These are phyloP conservation scores for Xestoiulus laeticollis DNA, from an alignment of 2,888 invertebrate genomes.

Conservation along the genomic window DNA sequence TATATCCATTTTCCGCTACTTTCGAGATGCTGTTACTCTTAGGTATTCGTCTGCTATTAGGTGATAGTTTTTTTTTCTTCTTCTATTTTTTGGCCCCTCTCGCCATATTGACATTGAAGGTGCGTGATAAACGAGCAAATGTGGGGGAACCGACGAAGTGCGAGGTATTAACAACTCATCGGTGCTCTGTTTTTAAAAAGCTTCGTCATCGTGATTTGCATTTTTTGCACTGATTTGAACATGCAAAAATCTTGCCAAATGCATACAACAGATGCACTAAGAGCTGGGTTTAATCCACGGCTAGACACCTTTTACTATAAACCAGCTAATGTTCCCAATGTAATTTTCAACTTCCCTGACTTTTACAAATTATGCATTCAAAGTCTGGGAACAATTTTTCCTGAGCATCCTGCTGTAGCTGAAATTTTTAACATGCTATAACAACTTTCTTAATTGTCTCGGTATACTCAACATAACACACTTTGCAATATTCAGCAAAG, in stretches of 20 bases:
- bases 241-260: not conserved
- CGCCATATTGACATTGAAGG: conserved; percentile 38
- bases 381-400: not conserved
- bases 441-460: too few species aligned
- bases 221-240: conserved; percentile 40
- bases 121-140: conserved; percentile 43
- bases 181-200: conserved; percentile 20
- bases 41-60: conserved; percentile 43
- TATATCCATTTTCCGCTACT: conserved; percentile 40
- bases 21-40: conserved; percentile 13
- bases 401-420: not conserved
- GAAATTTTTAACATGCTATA: too few species aligned
- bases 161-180: conserved; percentile 40
- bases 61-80: not conserved
- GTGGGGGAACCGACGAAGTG: conserved; percentile 43
- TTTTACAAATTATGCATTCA: too few species aligned
- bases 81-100: too few species aligned
- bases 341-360: too few species aligned
- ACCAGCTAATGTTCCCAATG: too few species aligned
- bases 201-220: conserved; percentile 45
- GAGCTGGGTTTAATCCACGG: not conserved
- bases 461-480: too few species aligned
- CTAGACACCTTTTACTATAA: not conserved
- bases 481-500: too few species aligned
- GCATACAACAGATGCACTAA: conserved; percentile 16